Evolutionary conservation across 2,888 invertebrate species (phyloP).

Genomic region (Tuberolachnus salignus): DNA sequence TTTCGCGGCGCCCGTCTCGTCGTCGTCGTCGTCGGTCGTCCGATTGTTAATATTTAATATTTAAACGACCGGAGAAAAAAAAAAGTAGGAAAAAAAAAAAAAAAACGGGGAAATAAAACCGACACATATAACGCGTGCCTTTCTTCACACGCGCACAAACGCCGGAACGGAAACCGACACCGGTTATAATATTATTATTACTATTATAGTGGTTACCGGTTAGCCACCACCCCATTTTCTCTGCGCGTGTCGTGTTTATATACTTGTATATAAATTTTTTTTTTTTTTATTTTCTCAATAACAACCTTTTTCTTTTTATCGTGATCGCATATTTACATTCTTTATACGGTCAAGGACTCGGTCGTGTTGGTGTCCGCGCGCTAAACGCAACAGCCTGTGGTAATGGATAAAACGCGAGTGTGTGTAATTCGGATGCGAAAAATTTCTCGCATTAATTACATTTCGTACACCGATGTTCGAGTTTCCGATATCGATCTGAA

Average conservation of each 20-base stretch:
- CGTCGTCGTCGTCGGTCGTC: conserved; percentile 9
- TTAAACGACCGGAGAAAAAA: too few species aligned
- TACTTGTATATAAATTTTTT: too few species aligned
- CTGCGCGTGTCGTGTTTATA: not conserved
- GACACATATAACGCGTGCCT: not conserved
- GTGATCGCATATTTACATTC: not conserved
- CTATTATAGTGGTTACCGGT: too few species aligned
- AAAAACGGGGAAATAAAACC: not conserved
- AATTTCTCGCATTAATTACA: not conserved
- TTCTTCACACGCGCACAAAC: too few species aligned
- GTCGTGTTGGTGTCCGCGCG: not conserved
- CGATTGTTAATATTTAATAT: conserved; percentile 2
- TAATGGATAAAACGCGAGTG: not conserved
- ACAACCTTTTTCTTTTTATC: not conserved
- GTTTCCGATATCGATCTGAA: too few species aligned
- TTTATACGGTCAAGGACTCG: conserved; percentile 30
- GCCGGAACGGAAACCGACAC: not conserved
- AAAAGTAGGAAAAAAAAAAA: too few species aligned
- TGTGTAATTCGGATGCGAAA: conserved; percentile 6
- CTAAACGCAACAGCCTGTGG: too few species aligned
- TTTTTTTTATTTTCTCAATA: not conserved
- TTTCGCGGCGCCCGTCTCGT: too few species aligned
- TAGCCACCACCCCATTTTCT: not conserved
- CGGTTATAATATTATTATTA: too few species aligned
- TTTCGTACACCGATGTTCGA: too few species aligned